These are phyloP conservation scores for Drosophila seguyi DNA, from an alignment of 1,140 invertebrate species.

Conservation along the genomic window DNA sequence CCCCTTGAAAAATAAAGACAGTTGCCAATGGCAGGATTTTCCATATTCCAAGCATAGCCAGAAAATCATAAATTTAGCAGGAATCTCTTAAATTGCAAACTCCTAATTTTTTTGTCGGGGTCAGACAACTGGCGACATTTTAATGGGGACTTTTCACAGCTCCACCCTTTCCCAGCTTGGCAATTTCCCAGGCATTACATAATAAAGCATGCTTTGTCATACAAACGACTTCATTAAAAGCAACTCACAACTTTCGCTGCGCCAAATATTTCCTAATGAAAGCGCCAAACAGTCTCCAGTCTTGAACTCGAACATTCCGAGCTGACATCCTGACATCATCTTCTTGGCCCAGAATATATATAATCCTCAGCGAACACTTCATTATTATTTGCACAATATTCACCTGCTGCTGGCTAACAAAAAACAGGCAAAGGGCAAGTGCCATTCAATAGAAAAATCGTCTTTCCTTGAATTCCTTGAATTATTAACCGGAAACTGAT, in stretches of 20 bases:
- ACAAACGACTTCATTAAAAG: slow-evolving; percentile 75
- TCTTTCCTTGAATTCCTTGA: slow-evolving; percentile 41
- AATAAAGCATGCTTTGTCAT: slow-evolving; percentile 70
- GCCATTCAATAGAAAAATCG: slow-evolving; percentile 14
- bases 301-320: slow-evolving; percentile 4
- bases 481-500: slow-evolving; percentile 46
- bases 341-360: not conserved
- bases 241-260: slow-evolving; percentile 12
- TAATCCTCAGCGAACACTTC: not conserved
- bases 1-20: not conserved
- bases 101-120: slow-evolving; percentile 7
- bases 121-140: slow-evolving; percentile 62
- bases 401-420: slow-evolving; percentile 24
- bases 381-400: slow-evolving; percentile 9
- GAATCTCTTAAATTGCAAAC: not conserved
- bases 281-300: slow-evolving; percentile 31
- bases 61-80: slow-evolving; percentile 11
- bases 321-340: slow-evolving; percentile 54
- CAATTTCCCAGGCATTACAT: slow-evolving; percentile 20
- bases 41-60: not conserved
- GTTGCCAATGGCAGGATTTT: slow-evolving; percentile 55
- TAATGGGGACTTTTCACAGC: slow-evolving; percentile 13
- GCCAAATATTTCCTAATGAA: slow-evolving; percentile 56
- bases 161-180: slow-evolving; percentile 9
- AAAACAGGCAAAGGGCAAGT: slow-evolving; percentile 10